These are phyloP conservation scores for Erinaceus europaeus DNA, from an alignment of 2,113 vertebrate genomes.

Conservation along the genomic window DNA sequence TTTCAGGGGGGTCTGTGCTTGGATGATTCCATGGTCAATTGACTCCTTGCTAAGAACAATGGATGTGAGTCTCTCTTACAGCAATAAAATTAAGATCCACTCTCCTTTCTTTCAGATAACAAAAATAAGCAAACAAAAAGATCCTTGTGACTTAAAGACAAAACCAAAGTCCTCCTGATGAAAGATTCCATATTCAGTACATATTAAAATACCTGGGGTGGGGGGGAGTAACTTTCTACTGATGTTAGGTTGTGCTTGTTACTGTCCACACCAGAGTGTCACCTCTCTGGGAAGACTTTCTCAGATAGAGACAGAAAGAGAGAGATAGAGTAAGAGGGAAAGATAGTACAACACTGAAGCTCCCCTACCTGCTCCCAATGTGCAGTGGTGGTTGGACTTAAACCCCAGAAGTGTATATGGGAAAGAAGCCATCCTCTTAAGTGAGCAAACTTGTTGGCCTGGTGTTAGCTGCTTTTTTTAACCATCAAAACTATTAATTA, in stretches of 20 bases:
- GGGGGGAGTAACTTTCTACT: background rate
- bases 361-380: no score
- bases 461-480: no score
- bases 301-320: no score
- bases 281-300: no score
- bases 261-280: no score
- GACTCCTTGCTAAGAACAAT: background rate
- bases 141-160: background rate
- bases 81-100: background rate
- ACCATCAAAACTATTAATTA: conserved; percentile 1
- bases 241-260: no score
- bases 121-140: background rate
- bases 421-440: no score
- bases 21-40: background rate
- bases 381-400: no score
- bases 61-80: background rate
- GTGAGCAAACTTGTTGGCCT: no score
- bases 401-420: no score
- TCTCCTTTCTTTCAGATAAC: background rate
- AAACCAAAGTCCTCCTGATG: background rate
- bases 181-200: background rate
- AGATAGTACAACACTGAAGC: no score
- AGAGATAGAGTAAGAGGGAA: no score
- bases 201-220: background rate
- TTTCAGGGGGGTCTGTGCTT: background rate